Conservation (phyloP, 2,113 vertebrate genomes). For the Columbina picui region DNA sequence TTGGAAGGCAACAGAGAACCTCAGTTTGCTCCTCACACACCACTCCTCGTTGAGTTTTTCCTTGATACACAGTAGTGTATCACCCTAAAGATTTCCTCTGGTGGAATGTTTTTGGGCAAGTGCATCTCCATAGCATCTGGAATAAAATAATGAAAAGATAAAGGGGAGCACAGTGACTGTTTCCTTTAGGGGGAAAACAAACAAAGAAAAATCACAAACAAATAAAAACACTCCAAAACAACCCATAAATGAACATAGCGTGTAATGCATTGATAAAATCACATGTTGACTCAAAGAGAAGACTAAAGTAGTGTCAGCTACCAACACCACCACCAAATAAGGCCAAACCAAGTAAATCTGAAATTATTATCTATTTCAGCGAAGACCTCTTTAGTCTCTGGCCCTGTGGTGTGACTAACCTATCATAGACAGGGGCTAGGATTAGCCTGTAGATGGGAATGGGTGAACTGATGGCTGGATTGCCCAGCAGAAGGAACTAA, state of each 20-base stretch:
- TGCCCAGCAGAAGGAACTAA: neutral
- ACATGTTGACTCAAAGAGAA: neutral
- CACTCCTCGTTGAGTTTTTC: neutral
- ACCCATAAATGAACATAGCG: fast-evolving
- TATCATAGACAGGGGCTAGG: neutral
- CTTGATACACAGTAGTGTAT: neutral
- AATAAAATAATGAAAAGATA: neutral
- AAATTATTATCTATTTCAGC: neutral
- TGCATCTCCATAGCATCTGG: fast-evolving
- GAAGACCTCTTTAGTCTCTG: neutral
- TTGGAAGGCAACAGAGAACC: fast-evolving
- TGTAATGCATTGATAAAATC: neutral
- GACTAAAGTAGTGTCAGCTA: neutral
- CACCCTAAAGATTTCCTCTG: neutral
- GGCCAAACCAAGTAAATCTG: neutral
- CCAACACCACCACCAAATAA: neutral
- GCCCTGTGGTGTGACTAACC: neutral
- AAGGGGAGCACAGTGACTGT: neutral
- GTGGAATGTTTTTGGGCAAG: neutral
- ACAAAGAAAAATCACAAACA: too few relatives aligned
- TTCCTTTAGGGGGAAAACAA: neutral
- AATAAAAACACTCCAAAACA: too few relatives aligned
- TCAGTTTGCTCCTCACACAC: neutral
- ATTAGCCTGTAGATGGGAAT: neutral
- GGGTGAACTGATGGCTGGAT: neutral